A percentile compares a stretch with the other conserved stretches of the same genome.
These are phyloP conservation scores for Melanotaenia trifasciata DNA, from an alignment of 2,797 vertebrate species.

Conservation along the genomic window DNA sequence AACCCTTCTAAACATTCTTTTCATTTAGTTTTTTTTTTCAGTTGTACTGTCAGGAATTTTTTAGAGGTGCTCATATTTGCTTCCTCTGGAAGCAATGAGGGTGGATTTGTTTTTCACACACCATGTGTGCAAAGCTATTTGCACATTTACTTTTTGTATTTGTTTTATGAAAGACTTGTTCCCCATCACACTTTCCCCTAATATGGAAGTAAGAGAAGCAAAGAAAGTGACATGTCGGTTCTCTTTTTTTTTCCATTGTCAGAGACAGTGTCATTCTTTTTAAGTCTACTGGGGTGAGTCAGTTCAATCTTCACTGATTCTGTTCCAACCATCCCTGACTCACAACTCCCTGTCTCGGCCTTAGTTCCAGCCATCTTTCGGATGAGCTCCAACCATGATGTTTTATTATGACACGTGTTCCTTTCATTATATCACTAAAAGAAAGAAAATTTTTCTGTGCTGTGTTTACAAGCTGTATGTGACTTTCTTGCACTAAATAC, in stretches of 20 bases:
- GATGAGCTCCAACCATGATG: constrained; percentile 8
- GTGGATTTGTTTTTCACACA: background rate
- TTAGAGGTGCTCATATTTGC: background rate
- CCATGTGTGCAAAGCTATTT: too few relatives aligned
- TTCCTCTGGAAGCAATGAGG: background rate
- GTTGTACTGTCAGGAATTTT: background rate
- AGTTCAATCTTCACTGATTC: constrained; percentile 14
- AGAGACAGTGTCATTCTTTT: constrained; percentile 22
- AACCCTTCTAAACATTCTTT: background rate
- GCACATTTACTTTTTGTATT: too few relatives aligned
- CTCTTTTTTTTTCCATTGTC: constrained; percentile 12
- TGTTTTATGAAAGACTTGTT: background rate
- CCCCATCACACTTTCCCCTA: background rate
- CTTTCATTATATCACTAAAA: constrained; percentile 7
- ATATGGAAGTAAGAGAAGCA: too few relatives aligned
- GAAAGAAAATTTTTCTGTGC: background rate
- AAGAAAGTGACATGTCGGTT: background rate
- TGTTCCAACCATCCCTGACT: constrained; percentile 35
- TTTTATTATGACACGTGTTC: constrained; percentile 16
- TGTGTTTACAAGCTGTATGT: background rate
- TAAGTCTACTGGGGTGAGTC: constrained; percentile 39
- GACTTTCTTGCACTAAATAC: background rate
- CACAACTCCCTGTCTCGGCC: background rate
- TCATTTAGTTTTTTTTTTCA: background rate
- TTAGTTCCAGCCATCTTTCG: constrained; percentile 6